A percentile compares a stretch with the other conserved stretches of the same genome.
Evolutionary conservation across 1,140 invertebrate genomes (phyloP).

Genomic region (Leptinotarsa lineolata): DNA sequence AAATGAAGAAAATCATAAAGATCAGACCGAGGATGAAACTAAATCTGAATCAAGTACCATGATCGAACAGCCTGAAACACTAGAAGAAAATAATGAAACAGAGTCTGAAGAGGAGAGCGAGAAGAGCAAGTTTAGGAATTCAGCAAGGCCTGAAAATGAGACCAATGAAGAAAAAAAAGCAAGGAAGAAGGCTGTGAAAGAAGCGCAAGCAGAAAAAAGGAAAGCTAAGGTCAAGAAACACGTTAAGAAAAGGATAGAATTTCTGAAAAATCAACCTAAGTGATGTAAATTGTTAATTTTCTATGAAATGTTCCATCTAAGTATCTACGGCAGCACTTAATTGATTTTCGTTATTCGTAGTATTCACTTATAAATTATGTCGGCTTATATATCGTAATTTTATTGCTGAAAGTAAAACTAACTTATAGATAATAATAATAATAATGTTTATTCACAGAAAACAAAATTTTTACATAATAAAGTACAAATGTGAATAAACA

Average conservation of each 20-base stretch:
- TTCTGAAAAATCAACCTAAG: slow-evolving; percentile 41
- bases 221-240: slow-evolving; percentile 95
- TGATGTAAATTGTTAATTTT: too few relatives aligned
- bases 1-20: slow-evolving; percentile 56
- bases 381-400: too few relatives aligned
- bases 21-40: slow-evolving; percentile 56
- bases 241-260: slow-evolving; percentile 89
- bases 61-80: too few relatives aligned
- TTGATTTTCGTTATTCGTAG: too few relatives aligned
- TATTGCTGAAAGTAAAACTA: too few relatives aligned
- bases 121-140: slow-evolving; percentile 68
- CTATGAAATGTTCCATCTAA: too few relatives aligned
- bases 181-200: slow-evolving; percentile 84
- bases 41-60: slow-evolving; percentile 48
- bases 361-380: too few relatives aligned
- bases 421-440: too few relatives aligned
- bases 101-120: slow-evolving; percentile 46
- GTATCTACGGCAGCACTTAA: too few relatives aligned
- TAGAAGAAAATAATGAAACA: not conserved
- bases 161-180: slow-evolving; percentile 83
- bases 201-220: slow-evolving; percentile 87
- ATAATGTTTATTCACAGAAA: too few relatives aligned
- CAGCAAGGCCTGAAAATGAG: slow-evolving; percentile 81
- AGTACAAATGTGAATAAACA: too few relatives aligned
- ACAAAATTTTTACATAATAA: too few relatives aligned